Conservation (phyloP, 1,140 invertebrate genomes). For the Epicauta chinensis region DNA sequence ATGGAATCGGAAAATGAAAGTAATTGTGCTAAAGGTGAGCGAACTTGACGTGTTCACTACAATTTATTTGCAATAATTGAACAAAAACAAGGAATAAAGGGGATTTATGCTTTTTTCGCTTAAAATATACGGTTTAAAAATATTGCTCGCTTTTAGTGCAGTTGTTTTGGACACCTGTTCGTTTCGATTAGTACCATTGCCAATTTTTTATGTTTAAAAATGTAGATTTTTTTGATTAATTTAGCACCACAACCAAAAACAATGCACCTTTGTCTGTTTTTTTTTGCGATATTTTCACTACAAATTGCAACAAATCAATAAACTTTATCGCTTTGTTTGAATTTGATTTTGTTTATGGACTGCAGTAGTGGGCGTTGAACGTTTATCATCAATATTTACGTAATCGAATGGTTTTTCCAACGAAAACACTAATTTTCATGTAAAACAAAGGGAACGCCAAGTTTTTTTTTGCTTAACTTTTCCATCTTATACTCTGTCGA, state of each 20-base stretch:
- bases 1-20: slow-evolving; percentile 16
- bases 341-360: neutral
- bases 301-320: no score
- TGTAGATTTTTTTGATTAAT: neutral
- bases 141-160: neutral
- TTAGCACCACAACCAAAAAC: neutral
- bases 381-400: neutral
- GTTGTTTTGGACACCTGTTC: slow-evolving; percentile 13
- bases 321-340: no score
- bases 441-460: no score
- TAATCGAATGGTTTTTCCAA: no score
- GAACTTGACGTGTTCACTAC: neutral
- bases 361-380: slow-evolving; percentile 2
- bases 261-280: slow-evolving; percentile 1
- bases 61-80: neutral
- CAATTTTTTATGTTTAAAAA: neutral
- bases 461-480: no score
- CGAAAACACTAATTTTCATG: no score
- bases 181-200: neutral
- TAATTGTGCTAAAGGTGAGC: slow-evolving; percentile 7
- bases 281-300: neutral
- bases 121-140: no score
- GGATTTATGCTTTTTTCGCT: no score
- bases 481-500: no score
- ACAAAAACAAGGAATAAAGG: no score